A percentile compares a stretch with the other conserved stretches of the same genome.
Conservation (phyloP, 1,140 invertebrate species). For the Lethocerus indicus region DNA sequence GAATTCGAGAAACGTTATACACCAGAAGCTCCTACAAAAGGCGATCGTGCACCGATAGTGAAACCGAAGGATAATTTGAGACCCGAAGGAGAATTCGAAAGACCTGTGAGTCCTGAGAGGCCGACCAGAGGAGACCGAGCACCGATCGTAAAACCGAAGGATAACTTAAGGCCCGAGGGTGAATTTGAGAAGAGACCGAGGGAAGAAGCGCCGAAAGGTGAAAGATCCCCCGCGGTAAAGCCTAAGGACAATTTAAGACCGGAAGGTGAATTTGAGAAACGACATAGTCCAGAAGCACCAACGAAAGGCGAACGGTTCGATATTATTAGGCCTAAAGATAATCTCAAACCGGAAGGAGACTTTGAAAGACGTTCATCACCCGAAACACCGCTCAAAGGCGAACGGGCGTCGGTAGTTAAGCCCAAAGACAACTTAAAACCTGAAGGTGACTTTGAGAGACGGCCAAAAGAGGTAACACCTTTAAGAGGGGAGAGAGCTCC, state of each 20-base stretch:
- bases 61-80: conserved; percentile 34
- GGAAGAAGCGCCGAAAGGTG: conserved; percentile 24
- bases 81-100: conserved; percentile 29
- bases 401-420: conserved; percentile 13
- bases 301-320: conserved; percentile 23
- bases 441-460: conserved; percentile 32
- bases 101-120: conserved; percentile 19
- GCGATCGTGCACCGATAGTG: conserved; percentile 36
- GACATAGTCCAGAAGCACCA: conserved; percentile 10
- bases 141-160: conserved; percentile 20
- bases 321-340: conserved; percentile 30
- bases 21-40: conserved; percentile 22
- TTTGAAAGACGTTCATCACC: conserved; percentile 24
- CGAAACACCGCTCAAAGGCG: conserved; percentile 20
- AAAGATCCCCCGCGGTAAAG: conserved; percentile 20
- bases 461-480: conserved; percentile 18
- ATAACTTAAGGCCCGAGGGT: conserved; percentile 35
- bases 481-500: conserved; percentile 21
- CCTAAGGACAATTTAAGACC: conserved; percentile 23
- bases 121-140: conserved; percentile 18
- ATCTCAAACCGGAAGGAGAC: conserved; percentile 32
- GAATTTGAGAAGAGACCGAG: conserved; percentile 33
- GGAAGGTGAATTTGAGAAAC: conserved; percentile 27
- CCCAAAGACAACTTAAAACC: conserved; percentile 32
- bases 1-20: conserved; percentile 30